Conservation (phyloP, 2,888 invertebrate genomes). For the Drosophila lutescens region DNA sequence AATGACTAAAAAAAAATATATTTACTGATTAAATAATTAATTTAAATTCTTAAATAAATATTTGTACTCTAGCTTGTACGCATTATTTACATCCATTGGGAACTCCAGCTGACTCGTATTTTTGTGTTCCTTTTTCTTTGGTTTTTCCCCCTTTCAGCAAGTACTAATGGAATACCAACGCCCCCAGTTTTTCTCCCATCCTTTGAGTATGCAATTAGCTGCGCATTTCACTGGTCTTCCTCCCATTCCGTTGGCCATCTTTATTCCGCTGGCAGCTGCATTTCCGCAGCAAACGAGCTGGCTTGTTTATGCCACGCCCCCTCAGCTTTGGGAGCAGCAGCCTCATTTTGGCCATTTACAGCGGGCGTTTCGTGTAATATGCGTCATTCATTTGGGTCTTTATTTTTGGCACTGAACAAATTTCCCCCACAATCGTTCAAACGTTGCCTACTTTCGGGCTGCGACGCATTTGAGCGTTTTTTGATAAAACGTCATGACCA, state of each 20-base stretch:
- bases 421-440: constrained; percentile 37
- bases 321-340: background rate
- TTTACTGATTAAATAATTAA: too few relatives aligned
- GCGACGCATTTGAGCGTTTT: constrained; percentile 51
- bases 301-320: constrained; percentile 54
- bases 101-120: background rate
- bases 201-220: constrained; percentile 74
- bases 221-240: constrained; percentile 57
- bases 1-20: too few relatives aligned
- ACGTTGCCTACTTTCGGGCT: constrained; percentile 60
- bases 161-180: constrained; percentile 17
- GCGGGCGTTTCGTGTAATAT: constrained; percentile 48
- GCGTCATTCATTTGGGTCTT: constrained; percentile 59
- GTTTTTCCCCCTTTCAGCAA: background rate
- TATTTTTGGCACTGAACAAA: constrained; percentile 62
- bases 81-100: background rate
- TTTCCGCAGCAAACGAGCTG: constrained; percentile 73
- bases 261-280: constrained; percentile 52
- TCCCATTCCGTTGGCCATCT: constrained; percentile 44
- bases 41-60: too few relatives aligned
- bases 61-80: too few relatives aligned
- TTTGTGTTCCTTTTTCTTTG: background rate
- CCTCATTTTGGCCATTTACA: constrained; percentile 23
- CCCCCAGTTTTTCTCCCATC: constrained; percentile 13
- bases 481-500: constrained; percentile 43